These are phyloP conservation scores for Nycteola revayana DNA, from an alignment of 2,888 invertebrate species.

Conservation along the genomic window DNA sequence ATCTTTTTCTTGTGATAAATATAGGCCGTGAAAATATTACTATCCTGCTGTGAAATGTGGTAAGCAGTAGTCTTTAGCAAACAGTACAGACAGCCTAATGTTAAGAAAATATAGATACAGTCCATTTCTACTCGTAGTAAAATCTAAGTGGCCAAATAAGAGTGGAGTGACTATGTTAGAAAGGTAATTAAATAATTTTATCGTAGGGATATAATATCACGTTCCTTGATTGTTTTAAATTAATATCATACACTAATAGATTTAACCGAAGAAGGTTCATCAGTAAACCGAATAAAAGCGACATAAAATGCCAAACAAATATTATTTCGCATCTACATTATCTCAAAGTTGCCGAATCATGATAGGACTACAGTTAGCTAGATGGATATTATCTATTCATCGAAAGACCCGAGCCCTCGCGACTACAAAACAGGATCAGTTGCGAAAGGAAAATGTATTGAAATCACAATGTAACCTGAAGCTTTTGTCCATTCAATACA, in stretches of 20 bases:
- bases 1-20: slow-evolving; percentile 8
- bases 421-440: slow-evolving; percentile 72
- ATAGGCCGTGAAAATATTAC: too few relatives aligned
- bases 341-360: slow-evolving; percentile 67
- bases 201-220: too few relatives aligned
- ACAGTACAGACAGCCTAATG: too few relatives aligned
- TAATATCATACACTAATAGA: too few relatives aligned
- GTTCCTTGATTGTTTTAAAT: too few relatives aligned
- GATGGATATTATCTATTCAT: slow-evolving; percentile 77
- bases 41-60: too few relatives aligned
- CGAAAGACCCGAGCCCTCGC: slow-evolving; percentile 57
- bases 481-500: slow-evolving; percentile 65
- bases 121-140: too few relatives aligned
- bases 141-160: too few relatives aligned
- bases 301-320: slow-evolving; percentile 42
- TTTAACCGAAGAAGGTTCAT: slow-evolving; percentile 29
- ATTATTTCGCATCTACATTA: slow-evolving; percentile 40
- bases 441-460: slow-evolving; percentile 73
- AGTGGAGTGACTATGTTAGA: too few relatives aligned
- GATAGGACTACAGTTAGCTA: slow-evolving; percentile 64
- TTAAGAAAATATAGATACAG: too few relatives aligned
- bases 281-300: slow-evolving; percentile 30
- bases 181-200: too few relatives aligned
- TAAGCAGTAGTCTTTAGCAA: too few relatives aligned
- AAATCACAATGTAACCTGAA: slow-evolving; percentile 76